Base-by-base conservation (phyloP, 2,113 vertebrate species). In the Psophia crepitans region DNA sequence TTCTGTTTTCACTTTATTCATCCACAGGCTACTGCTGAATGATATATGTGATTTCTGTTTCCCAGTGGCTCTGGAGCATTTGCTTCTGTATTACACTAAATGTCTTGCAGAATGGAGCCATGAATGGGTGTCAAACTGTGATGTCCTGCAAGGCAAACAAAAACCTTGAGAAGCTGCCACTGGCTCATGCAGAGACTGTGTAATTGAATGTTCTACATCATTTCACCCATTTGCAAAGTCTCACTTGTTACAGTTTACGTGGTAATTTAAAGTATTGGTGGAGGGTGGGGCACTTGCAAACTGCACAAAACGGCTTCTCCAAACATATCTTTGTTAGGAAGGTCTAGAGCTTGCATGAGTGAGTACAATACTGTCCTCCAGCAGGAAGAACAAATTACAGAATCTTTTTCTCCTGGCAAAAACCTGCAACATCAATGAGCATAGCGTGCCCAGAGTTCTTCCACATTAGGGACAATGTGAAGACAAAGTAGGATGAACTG, bases 401-500 rank as follows among this genome's bases (percentile, higher is more conserved):
- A 27, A 17, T 41, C 4, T 4, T 88, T 23, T 73, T 61, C 41
- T 70, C 21, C 9, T 68, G 43, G 28, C 28, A 77, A 77, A 80
- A 80, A 0, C 0, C 9, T 46, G 8, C 28, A 18, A 5, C 20
- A 15, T 17, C 43, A 39, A 9, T 17, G 8, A 66, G 9, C 18
- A 9, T 11, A 5, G 46, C 3, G 5, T 9, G 14, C 30, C 35
- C 32, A 27, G 51, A 70, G 14, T 51, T 35, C 33, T 22, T 76
- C 32, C 0, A 0, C 1, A 14, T 27, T 43, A 18, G 9, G 8
- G 18, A n/a, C n/a, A n/a, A n/a, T n/a, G n/a, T n/a, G n/a, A n/a
- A n/a, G n/a, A n/a, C n/a, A n/a, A n/a, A n/a, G 12, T 18, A 44
- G 23, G 17, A 33, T 21, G 73, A n/a, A 27, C n/a, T 24, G 9